These are phyloP conservation scores for Parazoanthus atlanticus DNA, from an alignment of 92 coral and sea anemone genomes.

Conservation along the genomic window DNA sequence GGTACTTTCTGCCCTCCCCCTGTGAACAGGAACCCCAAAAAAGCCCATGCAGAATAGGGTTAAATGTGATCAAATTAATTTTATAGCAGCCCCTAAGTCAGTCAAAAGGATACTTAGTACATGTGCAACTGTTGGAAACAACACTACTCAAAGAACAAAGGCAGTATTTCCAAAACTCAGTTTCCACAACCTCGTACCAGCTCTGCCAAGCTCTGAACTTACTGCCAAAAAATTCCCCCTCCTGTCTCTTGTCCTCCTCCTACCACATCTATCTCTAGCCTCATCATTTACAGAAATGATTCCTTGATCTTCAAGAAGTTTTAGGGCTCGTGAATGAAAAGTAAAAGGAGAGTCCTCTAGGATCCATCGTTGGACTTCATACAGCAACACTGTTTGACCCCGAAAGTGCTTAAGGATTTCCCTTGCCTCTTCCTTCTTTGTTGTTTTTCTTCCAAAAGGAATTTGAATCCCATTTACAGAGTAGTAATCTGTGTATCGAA, in stretches of 20 bases:
- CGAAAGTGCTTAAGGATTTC: neutral
- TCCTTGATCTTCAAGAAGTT: neutral
- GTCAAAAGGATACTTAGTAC: too few relatives aligned
- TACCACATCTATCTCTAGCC: neutral
- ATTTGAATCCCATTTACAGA: neutral
- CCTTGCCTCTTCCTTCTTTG: neutral
- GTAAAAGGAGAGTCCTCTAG: neutral
- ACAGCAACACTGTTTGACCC: neutral
- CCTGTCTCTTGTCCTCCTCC: neutral
- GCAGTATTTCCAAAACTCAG: neutral
- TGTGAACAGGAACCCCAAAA: too few relatives aligned
- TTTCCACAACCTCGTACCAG: neutral
- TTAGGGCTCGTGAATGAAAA: constrained; percentile 24
- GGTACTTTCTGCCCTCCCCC: too few relatives aligned
- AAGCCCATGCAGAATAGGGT: too few relatives aligned
- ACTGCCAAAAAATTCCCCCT: neutral
- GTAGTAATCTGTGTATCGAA: constrained; percentile 6
- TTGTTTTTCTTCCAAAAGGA: constrained; percentile 20
- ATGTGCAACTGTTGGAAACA: neutral
- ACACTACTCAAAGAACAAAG: neutral
- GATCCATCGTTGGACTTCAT: constrained; percentile 9
- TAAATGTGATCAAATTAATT: too few relatives aligned
- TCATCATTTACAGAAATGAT: neutral
- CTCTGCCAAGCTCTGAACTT: neutral
- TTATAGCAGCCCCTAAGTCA: too few relatives aligned